Conservation (phyloP, 2,113 vertebrate genomes). For the Tenebrosternarchus preto region DNA sequence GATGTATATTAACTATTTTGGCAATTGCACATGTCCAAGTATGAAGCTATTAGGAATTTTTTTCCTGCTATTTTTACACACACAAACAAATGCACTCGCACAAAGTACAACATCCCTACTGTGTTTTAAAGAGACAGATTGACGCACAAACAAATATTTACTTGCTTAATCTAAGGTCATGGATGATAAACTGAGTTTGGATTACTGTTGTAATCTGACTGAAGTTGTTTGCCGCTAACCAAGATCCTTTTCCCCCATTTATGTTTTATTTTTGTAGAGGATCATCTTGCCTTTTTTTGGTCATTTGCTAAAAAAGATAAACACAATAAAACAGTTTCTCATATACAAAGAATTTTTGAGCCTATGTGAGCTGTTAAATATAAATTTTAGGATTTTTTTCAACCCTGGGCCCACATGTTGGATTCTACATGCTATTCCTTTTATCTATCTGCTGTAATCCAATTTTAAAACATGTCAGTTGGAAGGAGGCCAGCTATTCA, state of each 20-base stretch:
- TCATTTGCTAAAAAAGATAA: not conserved
- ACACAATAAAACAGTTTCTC: constrained; percentile 17
- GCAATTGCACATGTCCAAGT: not conserved
- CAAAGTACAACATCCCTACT: not conserved
- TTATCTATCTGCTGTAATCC: not conserved
- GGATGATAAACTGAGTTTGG: not conserved
- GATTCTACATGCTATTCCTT: not conserved
- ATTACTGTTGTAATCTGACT: constrained; percentile 12
- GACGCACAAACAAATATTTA: not conserved
- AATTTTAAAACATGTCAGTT: not conserved
- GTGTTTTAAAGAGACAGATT: not conserved
- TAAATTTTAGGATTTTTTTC: not conserved
- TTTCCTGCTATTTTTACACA: not conserved
- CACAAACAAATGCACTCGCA: not conserved
- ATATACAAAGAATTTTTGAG: not conserved
- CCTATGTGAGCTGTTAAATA: no score
- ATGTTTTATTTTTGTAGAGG: not conserved
- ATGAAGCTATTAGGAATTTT: not conserved
- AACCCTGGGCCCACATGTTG: not conserved
- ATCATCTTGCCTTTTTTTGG: not conserved
- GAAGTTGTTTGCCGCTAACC: not conserved
- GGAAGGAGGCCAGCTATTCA: not conserved
- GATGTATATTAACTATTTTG: constrained; percentile 37
- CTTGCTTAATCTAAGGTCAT: not conserved
- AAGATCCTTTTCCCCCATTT: not conserved